A percentile compares a stretch with the other conserved stretches of the same genome.
Conservation (phyloP, 2,113 vertebrate species). For the Notiomystis cincta region DNA sequence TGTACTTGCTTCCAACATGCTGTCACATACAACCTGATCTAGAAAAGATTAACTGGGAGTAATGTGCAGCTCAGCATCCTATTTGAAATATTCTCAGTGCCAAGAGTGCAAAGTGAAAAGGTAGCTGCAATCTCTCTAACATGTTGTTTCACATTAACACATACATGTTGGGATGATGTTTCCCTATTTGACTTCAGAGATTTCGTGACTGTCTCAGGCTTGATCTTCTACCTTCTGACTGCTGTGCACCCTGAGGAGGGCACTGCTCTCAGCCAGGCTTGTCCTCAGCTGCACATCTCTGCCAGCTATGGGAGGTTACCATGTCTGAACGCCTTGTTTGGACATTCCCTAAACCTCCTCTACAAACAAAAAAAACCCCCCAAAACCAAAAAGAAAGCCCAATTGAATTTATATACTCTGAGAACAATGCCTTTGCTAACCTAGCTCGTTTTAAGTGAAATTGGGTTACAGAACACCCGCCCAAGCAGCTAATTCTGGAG, state of each 20-base stretch:
- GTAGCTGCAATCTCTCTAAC: background rate
- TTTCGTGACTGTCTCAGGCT: background rate
- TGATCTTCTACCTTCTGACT: background rate
- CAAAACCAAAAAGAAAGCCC: background rate
- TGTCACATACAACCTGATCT: rapidly evolving
- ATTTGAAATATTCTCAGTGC: background rate
- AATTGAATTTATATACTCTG: background rate
- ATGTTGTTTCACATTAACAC: background rate
- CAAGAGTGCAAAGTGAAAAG: background rate
- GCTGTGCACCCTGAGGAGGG: background rate
- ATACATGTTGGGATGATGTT: background rate
- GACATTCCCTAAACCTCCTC: background rate
- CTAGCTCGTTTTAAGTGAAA: background rate
- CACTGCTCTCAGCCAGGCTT: background rate
- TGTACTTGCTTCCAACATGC: background rate
- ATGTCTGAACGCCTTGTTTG: rapidly evolving
- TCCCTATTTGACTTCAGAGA: background rate
- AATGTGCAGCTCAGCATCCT: background rate
- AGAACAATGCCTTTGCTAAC: background rate
- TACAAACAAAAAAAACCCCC: background rate
- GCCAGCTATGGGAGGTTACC: background rate
- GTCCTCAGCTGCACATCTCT: background rate
- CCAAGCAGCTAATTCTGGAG: background rate
- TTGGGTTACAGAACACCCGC: background rate
- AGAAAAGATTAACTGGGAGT: background rate